Evolutionary conservation across 35 echinoderm and acorn worm species (phyloP), one percentile per base, ranked within the genome.

Genomic region (Ophioderma brevispina): DNA sequence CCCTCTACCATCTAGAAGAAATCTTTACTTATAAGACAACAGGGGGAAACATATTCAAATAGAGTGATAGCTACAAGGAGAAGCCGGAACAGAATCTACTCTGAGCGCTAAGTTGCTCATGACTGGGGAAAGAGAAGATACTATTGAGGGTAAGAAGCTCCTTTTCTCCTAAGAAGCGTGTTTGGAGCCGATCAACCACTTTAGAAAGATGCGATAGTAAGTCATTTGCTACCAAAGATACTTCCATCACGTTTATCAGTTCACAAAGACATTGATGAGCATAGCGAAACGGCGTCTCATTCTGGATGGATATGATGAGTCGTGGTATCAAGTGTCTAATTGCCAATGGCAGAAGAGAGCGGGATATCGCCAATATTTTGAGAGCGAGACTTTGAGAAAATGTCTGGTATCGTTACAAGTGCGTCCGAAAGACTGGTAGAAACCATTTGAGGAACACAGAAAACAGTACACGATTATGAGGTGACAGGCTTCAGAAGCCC

Each of bases 301-400:
- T 34, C 41, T 91, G 5, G 90, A 91, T 64, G 90, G 90, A 1
- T 91, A 85, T 37, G 90, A 91, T 77, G 90, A 91, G 33, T 91
- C 84, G 80, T 85, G 76, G 39, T 82, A 81, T n/a, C 19, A 79
- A 86, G 40, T 81, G 76, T 18, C 81, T 91, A n/a, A n/a, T n/a
- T n/a, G n/a, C n/a, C 55, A 43, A 86, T 50, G 63, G 55, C 18
- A 75, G 78, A 14, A 63, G 36, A 17, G 52, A 18, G n/a, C 82
- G 90, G 11, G 86, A 91, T 35, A 56, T 91, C 32, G 90, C 84
- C 25, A 85, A 55, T 33, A 79, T 91, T 52, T 37, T 91, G 32
- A 34, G 40, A 31, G 77, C 31, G 76, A 86, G 41, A 78, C 50
- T 30, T 41, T 91, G 14, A 38, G 55, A 1, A 37, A 43, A 36